A percentile compares a stretch with the other conserved stretches of the same genome.
Evolutionary conservation across 1,140 invertebrate species (phyloP).

Genomic region (Drosophila nigromelanica): DNA sequence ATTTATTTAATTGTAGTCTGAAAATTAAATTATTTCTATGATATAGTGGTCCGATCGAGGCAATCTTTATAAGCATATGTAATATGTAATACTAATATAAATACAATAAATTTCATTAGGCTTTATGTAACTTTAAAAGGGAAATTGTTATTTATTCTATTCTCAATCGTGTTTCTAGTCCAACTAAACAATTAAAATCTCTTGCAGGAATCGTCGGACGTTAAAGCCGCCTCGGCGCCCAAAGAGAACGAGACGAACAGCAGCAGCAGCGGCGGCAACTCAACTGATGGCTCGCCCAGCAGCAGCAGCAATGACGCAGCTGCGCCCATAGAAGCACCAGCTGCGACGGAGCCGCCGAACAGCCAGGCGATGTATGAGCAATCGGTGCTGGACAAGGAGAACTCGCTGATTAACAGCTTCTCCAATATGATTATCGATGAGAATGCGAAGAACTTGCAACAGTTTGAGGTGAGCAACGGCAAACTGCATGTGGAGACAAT

Average conservation of each 20-base stretch:
- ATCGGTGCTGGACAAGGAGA: slow-evolving; percentile 83
- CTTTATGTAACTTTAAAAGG: no score
- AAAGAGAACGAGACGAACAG: slow-evolving; percentile 54
- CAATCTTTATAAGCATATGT: no score
- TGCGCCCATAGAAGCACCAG: slow-evolving; percentile 17
- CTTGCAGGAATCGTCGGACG: slow-evolving; percentile 73
- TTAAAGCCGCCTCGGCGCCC: slow-evolving; percentile 83
- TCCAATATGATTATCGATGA: slow-evolving; percentile 83
- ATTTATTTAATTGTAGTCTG: no score
- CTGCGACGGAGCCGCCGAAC: slow-evolving; percentile 58
- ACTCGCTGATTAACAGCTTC: slow-evolving; percentile 81
- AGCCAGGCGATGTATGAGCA: slow-evolving; percentile 80
- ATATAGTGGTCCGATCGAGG: no score
- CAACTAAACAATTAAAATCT: not conserved
- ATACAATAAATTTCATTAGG: no score
- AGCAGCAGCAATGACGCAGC: slow-evolving; percentile 48
- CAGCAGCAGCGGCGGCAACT: slow-evolving; percentile 63
- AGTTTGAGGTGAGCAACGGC: slow-evolving; percentile 75
- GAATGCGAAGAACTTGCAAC: slow-evolving; percentile 80
- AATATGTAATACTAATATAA: no score
- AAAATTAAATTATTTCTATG: no score
- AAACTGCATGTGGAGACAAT: slow-evolving; percentile 67
- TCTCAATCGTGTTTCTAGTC: no score
- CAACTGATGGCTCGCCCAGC: slow-evolving; percentile 63
- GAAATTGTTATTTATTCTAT: no score